Conservation (phyloP, 2,797 vertebrate genomes). For the Syngnathus acus region DNA sequence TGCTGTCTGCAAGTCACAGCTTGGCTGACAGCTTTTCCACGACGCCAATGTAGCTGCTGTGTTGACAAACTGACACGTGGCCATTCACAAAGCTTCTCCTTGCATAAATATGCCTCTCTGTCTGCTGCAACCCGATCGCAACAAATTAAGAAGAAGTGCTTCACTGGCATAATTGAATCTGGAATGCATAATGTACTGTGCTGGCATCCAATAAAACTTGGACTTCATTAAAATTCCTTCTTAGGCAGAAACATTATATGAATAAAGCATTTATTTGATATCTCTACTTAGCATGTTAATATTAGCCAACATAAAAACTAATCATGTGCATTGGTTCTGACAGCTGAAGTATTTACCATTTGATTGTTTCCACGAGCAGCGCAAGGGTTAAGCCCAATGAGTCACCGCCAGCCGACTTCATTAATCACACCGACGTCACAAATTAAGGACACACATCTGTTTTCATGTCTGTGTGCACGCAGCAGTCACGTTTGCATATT, state of each 20-base stretch:
- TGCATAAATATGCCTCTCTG: conserved; percentile 31
- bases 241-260: conserved; percentile 4
- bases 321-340: neutral
- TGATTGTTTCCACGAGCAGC: conserved; percentile 51
- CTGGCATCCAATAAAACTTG: neutral
- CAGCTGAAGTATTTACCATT: conserved; percentile 8
- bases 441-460: conserved; percentile 70
- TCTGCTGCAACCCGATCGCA: conserved; percentile 20
- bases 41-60: conserved; percentile 58
- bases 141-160: conserved; percentile 21
- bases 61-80: conserved; percentile 52
- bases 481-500: conserved; percentile 27
- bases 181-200: conserved; percentile 8
- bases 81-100: conserved; percentile 29
- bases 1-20: conserved; percentile 60
- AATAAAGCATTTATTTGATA: conserved; percentile 1
- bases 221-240: neutral
- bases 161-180: conserved; percentile 5
- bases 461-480: conserved; percentile 37
- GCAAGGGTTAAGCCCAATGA: conserved; percentile 75
- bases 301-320: neutral
- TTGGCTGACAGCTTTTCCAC: conserved; percentile 64
- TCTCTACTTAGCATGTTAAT: neutral
- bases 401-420: conserved; percentile 75
- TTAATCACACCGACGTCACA: conserved; percentile 76